Conservation (phyloP, 2,797 vertebrate genomes). For the Coilia nasus region DNA sequence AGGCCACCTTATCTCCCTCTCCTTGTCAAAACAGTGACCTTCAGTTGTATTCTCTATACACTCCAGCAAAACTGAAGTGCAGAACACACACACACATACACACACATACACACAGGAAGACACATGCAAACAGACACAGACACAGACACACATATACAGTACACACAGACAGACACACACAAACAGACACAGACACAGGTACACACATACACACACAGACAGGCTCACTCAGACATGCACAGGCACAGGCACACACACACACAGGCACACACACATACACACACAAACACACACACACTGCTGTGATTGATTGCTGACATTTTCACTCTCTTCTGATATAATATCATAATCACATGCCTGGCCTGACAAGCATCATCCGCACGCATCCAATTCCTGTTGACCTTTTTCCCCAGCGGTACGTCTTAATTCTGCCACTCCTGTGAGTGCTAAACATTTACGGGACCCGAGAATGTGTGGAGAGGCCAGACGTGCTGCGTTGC, state of each 20-base stretch:
- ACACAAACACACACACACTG: neutral
- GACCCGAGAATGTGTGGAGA: neutral
- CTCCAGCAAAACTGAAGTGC: neutral
- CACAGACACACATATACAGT: no score
- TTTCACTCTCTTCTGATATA: conserved; percentile 29
- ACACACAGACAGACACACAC: no score
- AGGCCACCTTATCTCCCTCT: neutral
- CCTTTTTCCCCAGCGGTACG: conserved; percentile 44
- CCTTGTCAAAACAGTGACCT: neutral
- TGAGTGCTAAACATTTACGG: neutral
- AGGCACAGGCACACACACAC: neutral
- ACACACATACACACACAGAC: neutral
- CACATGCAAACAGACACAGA: no score
- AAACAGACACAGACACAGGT: no score
- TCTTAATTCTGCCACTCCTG: conserved; percentile 35
- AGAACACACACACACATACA: neutral
- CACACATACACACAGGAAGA: no score
- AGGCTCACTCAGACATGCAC: neutral
- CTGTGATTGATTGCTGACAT: conserved; percentile 8
- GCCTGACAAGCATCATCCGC: conserved; percentile 40
- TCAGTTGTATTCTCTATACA: neutral
- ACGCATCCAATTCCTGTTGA: conserved; percentile 45
- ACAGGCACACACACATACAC: neutral
- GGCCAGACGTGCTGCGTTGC: neutral
- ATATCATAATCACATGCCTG: conserved; percentile 44